Evolutionary conservation across 1,140 invertebrate species (phyloP).

Genomic region (Oncopodura yosiiana): DNA sequence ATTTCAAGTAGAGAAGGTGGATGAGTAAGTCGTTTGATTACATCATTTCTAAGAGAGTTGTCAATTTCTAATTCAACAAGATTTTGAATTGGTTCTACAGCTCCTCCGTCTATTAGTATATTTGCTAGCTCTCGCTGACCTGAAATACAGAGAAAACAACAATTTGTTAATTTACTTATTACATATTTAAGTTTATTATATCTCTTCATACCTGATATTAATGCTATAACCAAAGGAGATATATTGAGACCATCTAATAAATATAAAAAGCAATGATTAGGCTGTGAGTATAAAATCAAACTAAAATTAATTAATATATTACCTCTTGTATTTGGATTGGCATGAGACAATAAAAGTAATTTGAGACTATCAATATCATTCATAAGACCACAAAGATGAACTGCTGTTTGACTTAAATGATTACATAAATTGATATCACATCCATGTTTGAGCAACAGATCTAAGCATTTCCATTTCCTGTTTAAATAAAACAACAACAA

Average conservation of each 20-base stretch:
- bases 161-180: not conserved
- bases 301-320: no score
- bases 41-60: not conserved
- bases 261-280: no score
- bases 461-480: constrained; percentile 25
- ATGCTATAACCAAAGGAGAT: constrained; percentile 14
- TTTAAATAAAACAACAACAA: not conserved
- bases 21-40: not conserved
- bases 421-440: constrained; percentile 22
- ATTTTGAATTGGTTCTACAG: not conserved
- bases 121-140: constrained; percentile 7
- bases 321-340: constrained; percentile 27
- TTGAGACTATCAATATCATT: constrained; percentile 18
- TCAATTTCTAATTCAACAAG: constrained; percentile 7
- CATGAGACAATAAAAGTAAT: constrained; percentile 17
- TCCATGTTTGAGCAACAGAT: constrained; percentile 22
- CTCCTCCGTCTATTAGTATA: constrained; percentile 20
- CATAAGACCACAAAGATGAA: constrained; percentile 23
- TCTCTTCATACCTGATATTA: constrained; percentile 3
- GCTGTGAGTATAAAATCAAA: no score
- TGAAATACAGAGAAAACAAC: constrained; percentile 1
- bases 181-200: not conserved
- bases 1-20: constrained; percentile 9
- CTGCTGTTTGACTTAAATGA: constrained; percentile 15
- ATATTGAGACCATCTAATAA: constrained; percentile 20